Base-by-base conservation (phyloP, 2,113 vertebrate genomes). In the Clarias batrachus region DNA sequence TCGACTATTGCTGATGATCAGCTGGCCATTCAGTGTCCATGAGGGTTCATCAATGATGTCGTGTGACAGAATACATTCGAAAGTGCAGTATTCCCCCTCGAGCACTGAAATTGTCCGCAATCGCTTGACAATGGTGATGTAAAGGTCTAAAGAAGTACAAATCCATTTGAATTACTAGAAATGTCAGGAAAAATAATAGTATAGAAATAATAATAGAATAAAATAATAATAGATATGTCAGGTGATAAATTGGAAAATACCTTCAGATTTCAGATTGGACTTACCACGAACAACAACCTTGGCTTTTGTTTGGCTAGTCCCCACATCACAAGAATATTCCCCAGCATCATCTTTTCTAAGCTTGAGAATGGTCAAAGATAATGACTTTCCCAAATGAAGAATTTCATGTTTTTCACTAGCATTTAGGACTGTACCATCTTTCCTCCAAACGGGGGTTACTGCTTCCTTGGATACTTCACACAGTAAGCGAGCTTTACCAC, bases 51-150 rank as follows among this genome's bases (percentile, higher is more conserved):
- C 94, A 0, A 93, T 89, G 3, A 96, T 94, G 86, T 97, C 94
- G 0, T 97, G 97, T 63, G 98, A 99, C 62, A 99, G 93, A 73
- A 96, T 78, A 23, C 98, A 99, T 87, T 98, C 97, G 65, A 99
- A 99, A 27, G 87, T 94, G 91, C 97, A 98, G 76, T 89, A 91
- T 89, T 98, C 97, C 0, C 97, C 97, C 87, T 97, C 97, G 3
- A 95, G 92, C 37, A 97, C 93, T 59, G 97, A 94, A 0, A 88
- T 88, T 1, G 95, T 97, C 92, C 97, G 97, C 73, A 99, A 90
- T 0, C 97, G 93, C 82, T 98, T 98, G 27, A 96, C 95, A 89
- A 99, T 97, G 63, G 95, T 96, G 10, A 99, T 93, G 23, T 94
- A 95, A 82, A 98, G 91, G 23, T 98, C 98, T 99, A 92, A 1